Evolutionary conservation across 2,888 invertebrate species (phyloP).

Genomic region (Spatulosminthurus flaviceps): DNA sequence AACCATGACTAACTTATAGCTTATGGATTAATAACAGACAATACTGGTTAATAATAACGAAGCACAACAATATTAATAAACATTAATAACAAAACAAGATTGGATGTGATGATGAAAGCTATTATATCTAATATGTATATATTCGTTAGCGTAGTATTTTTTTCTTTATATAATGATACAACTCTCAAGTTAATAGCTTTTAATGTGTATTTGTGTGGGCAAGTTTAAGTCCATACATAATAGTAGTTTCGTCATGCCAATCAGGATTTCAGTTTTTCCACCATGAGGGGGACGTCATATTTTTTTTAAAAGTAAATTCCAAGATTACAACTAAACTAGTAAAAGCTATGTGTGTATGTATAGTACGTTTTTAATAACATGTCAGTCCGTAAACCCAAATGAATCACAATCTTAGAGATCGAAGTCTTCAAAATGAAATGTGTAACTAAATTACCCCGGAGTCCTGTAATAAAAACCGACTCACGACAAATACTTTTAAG

Average conservation of each 20-base stretch:
- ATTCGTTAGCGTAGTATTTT: conserved; percentile 34
- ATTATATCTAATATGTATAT: conserved; percentile 23
- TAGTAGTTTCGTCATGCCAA: background rate
- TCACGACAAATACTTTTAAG: conserved; percentile 19
- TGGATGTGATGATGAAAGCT: conserved; percentile 35
- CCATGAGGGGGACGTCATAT: background rate
- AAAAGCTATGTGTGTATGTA: background rate
- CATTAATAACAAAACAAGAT: conserved; percentile 56
- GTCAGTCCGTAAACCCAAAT: conserved; percentile 50
- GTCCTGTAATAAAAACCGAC: conserved; percentile 10
- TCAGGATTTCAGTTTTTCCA: background rate
- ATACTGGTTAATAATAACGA: conserved; percentile 49
- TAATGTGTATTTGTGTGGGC: background rate
- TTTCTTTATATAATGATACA: background rate
- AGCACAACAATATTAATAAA: conserved; percentile 56
- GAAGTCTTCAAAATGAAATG: conserved; percentile 33
- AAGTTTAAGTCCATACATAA: background rate
- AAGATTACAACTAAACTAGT: background rate
- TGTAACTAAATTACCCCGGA: background rate
- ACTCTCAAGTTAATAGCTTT: background rate
- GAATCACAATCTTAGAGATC: conserved; percentile 55
- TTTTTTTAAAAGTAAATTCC: background rate
- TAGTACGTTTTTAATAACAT: conserved; percentile 7
- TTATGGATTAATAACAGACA: conserved; percentile 46
- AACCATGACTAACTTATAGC: conserved; percentile 23